Base-by-base conservation (phyloP, 2,888 invertebrate genomes). In the Plebejus anna region DNA sequence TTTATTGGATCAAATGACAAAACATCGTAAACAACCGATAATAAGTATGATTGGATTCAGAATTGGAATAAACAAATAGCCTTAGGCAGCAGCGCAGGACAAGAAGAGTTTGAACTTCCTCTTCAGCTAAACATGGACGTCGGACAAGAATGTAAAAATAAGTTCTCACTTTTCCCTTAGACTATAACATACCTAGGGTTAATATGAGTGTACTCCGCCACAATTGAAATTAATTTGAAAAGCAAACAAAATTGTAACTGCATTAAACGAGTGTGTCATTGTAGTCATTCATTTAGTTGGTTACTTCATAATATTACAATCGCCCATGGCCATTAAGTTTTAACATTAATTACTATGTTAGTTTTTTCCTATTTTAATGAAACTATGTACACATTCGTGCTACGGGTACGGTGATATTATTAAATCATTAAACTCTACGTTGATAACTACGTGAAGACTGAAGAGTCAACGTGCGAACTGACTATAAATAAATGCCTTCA, bases 1-100 rank as follows among this genome's bases (percentile, higher is more conserved):
- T 92, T 91, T 90, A 92, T 93, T 92, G 90, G 90, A 88, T 89
- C 85, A 86, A 90, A 91, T 83, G 83, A 85, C 85, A 86, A 86
- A 87, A 87, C 87, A 89, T 83, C 81, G 81, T 82, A 87, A 88
- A 89, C 51, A 82, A 81, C 80, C 79, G 79, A 80, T 80, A 75
- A 51, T 71, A 80, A 80, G 81, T 79, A 79, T 80, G 78, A 76
- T 75, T 76, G 77, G 70, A 75, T 51, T 75, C 57, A 73, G 5
- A 0, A 36, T 66, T 36, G 66, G 66, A 32, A 66, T 2, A 66
- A 66, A 66, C 66, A 66, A 66, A 5, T 32, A 66, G 61, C 28
- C 3, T 59, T 59, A n/a, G 22, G 59, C 59, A 9, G 61, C 9
- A 28, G 28, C 4, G 3, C 11, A 32, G 13, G 16, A 66, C 5